phyloP scores from a whole-genome alignment of 2,797 vertebrate species.

The Pteronotus mesoamericanus region DNA sequence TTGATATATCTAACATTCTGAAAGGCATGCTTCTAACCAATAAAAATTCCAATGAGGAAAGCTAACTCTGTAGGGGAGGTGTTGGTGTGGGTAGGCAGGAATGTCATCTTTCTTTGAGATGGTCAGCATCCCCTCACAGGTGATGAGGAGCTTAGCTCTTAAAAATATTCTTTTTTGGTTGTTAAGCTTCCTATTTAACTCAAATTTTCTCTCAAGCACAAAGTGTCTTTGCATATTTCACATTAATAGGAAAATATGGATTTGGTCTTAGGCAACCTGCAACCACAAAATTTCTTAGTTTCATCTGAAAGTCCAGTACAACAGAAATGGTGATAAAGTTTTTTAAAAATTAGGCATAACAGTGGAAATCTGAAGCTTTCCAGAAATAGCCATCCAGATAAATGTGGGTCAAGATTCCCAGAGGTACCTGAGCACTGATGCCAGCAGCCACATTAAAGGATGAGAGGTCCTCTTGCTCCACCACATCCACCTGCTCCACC shows the following conservation, averaged over 20 bases:
- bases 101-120: background rate
- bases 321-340: background rate
- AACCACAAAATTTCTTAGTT: background rate
- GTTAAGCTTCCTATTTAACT: background rate
- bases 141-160: background rate
- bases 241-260: background rate
- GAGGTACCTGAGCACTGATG: slow-evolving; percentile 23
- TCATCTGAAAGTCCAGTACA: background rate
- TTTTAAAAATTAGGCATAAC: background rate
- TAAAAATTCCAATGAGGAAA: background rate
- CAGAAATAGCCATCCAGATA: background rate
- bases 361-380: background rate
- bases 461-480: rapidly evolving
- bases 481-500: rapidly evolving
- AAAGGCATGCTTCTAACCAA: background rate
- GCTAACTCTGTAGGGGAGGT: background rate
- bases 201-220: background rate
- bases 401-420: background rate
- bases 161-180: background rate
- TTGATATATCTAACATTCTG: background rate
- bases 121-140: background rate
- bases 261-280: background rate
- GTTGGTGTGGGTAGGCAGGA: background rate
- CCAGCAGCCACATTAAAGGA: background rate
- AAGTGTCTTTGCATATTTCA: background rate